phyloP scores from a whole-genome alignment of 92 coral and sea anemone genomes.

The Galaxea fascicularis region DNA sequence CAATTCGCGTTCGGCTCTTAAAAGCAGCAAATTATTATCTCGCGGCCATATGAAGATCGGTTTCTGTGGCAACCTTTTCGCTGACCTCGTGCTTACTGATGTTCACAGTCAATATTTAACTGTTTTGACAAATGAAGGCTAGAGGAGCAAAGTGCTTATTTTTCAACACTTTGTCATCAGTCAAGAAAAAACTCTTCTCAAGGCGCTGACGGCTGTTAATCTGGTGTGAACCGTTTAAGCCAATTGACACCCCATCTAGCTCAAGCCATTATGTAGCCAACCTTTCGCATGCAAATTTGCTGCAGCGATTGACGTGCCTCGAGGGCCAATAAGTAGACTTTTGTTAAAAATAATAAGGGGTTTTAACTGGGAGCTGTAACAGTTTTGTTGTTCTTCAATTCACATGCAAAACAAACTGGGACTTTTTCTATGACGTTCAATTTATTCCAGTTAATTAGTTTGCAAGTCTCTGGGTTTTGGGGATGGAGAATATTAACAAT shows the following conservation, averaged over 20 bases:
- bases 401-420: not conserved
- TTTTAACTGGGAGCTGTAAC: not conserved
- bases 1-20: not conserved
- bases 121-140: constrained; percentile 11
- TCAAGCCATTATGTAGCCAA: not conserved
- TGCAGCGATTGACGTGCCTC: constrained; percentile 1
- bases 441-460: not conserved
- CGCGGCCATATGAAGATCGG: not conserved
- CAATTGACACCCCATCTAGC: not conserved
- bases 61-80: constrained; percentile 41
- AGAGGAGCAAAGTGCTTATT: not conserved
- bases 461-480: not conserved
- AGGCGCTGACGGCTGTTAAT: not conserved
- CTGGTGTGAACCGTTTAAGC: constrained; percentile 1
- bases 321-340: constrained; percentile 2
- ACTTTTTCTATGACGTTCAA: not conserved
- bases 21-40: not conserved
- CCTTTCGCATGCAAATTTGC: constrained; percentile 22
- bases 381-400: not conserved
- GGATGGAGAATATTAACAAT: no score
- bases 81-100: not conserved
- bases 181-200: not conserved
- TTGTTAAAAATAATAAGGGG: no score
- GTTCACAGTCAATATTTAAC: constrained; percentile 16
- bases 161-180: not conserved